phyloP scores from a whole-genome alignment of 2,113 vertebrate genomes.

The Brevimyrus niger region DNA sequence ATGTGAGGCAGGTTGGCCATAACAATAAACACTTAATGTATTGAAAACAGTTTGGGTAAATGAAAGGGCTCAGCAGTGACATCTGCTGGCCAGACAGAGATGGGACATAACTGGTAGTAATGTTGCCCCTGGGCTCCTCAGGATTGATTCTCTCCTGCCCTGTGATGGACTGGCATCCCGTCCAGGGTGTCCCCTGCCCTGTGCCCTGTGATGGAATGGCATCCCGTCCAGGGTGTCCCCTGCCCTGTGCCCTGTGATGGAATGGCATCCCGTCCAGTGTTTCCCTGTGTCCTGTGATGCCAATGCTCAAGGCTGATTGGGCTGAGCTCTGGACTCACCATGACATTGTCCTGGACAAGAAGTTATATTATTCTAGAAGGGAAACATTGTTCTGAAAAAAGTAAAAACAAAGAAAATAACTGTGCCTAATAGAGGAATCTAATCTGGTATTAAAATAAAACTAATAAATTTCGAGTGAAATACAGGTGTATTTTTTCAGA shows the following conservation, averaged over 20 bases:
- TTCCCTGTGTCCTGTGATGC: not conserved
- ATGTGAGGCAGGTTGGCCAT: not conserved
- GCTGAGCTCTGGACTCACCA: not conserved
- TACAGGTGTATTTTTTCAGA: not conserved
- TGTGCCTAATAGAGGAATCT: not conserved
- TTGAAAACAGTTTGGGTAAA: not conserved
- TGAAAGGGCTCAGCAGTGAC: not conserved
- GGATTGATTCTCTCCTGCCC: too few species aligned
- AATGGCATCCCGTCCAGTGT: not conserved
- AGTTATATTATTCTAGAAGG: not conserved
- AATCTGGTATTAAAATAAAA: not conserved
- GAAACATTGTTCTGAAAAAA: not conserved
- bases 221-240: accelerated
- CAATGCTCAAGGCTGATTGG: not conserved
- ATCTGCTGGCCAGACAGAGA: not conserved
- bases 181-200: too few species aligned
- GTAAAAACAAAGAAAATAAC: not conserved
- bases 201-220: too few species aligned
- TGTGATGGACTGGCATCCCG: too few species aligned
- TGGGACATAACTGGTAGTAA: too few species aligned
- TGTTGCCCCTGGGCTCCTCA: too few species aligned
- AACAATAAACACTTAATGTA: not conserved
- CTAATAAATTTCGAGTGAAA: not conserved
- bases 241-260: not conserved
- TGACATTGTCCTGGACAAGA: not conserved